A percentile compares a stretch with the other conserved stretches of the same genome.
Evolutionary conservation across 2,113 vertebrate genomes (phyloP).

Genomic region (Eurypyga helias): DNA sequence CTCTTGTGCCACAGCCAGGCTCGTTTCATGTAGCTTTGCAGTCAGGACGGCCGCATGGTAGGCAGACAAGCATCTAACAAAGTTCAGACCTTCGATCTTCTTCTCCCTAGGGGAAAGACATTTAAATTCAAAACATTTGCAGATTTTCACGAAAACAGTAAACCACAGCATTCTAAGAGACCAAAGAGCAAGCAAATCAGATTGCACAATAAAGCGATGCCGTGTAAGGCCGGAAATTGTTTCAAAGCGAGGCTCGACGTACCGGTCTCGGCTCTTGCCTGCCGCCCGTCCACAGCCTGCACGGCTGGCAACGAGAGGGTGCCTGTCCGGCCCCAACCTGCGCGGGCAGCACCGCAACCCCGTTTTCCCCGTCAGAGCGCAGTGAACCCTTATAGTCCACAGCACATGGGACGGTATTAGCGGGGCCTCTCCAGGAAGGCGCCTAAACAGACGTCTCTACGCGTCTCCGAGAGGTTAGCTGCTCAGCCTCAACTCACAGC

Average conservation of each 20-base stretch:
- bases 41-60: slow-evolving; percentile 84
- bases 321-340: accelerated
- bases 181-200: neutral
- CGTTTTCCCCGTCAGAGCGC: accelerated
- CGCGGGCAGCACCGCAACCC: neutral
- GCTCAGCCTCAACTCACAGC: neutral
- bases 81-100: slow-evolving; percentile 91
- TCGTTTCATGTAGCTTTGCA: slow-evolving; percentile 89
- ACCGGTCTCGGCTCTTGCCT: neutral
- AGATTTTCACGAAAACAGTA: neutral
- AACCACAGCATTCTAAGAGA: neutral
- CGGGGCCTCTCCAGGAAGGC: too few species aligned
- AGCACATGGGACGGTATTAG: neutral
- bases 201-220: neutral
- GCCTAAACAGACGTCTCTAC: accelerated
- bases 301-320: accelerated
- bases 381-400: neutral
- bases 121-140: neutral
- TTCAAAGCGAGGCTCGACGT: neutral
- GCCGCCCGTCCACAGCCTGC: neutral
- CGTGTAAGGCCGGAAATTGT: accelerated
- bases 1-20: slow-evolving; percentile 89
- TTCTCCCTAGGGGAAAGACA: slow-evolving; percentile 84
- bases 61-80: slow-evolving; percentile 85
- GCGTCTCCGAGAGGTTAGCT: neutral